Evolutionary conservation across 1,140 invertebrate species (phyloP), one percentile per base, ranked within the genome.

Genomic region (Spodoptera frugiperda): DNA sequence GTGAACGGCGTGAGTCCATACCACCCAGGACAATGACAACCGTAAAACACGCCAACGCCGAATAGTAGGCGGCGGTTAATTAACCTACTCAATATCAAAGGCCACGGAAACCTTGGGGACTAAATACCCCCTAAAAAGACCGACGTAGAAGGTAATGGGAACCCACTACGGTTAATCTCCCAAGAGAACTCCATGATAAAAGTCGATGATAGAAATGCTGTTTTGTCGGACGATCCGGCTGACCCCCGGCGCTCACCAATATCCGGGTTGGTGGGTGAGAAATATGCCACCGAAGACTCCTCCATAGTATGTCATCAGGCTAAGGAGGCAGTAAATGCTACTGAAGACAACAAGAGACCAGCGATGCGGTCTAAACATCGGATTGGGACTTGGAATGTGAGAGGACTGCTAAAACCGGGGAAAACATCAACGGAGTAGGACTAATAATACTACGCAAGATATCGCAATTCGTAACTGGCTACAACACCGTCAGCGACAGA

Each of bases 111-210:
- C 68, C 77, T 33, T 14, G 59, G n/a, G 14, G 1, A 55, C 14
- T 78, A 78, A 78, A 78, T 78, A 15, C 51, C 59, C 25, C 49
- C 70, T 25, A 67, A 73, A 78, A 78, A 17, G 10, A 49, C 55
- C 30, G 54, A 21, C 17, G 25, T 63, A 51, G 30, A 12, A n/a
- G n/a, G 39, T 68, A 59, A 73, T 78, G 70, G 68, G 77, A 73
- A 73, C 73, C 70, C 21, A n/a, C 1, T 51, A 49, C 55, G 49
- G 2, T 21, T 59, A 55, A 49, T 4, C 48, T 48, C 70, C 61
- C n/a, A n/a, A n/a, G n/a, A n/a, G 55, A 33, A 33, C 48, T 21
- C 44, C 17, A 44, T 19, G 55, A 67, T 73, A 49, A 30, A 78
- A 63, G 46, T 78, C 59, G 10, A n/a, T n/a, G 53, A 72, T 21